Percentiles rank a stretch among this genome's conserved stretches.
These are phyloP conservation scores for Cyanistes caeruleus DNA, from an alignment of 2,113 vertebrate species.

Conservation along the genomic window DNA sequence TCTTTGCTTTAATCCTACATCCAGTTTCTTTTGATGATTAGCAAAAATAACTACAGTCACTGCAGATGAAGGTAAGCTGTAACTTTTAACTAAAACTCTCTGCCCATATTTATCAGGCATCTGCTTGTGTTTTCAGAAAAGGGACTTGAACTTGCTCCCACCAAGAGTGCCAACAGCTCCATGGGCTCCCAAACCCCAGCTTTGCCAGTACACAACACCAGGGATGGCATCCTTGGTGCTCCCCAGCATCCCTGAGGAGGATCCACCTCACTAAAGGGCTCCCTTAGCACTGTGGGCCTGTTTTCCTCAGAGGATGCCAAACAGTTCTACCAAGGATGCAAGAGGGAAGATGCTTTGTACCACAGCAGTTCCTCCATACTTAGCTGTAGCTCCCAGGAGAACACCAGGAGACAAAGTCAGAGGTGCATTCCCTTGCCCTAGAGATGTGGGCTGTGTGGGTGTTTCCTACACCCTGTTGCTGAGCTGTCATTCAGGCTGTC, in stretches of 20 bases:
- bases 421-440: neutral
- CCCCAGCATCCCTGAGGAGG: neutral
- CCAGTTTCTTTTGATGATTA: constrained; percentile 21
- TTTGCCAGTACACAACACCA: neutral
- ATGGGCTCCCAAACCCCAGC: neutral
- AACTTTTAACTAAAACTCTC: neutral
- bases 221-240: neutral
- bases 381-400: neutral
- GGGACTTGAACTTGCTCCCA: neutral
- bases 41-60: constrained; percentile 27
- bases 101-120: neutral
- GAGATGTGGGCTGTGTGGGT: neutral
- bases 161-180: neutral
- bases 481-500: neutral
- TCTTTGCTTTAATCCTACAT: constrained; percentile 31
- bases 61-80: neutral
- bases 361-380: neutral
- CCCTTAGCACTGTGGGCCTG: neutral
- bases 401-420: neutral
- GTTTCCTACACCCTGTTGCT: neutral
- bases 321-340: neutral
- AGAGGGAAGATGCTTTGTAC: neutral
- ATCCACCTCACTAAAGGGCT: neutral
- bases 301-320: neutral
- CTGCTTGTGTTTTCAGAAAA: neutral